Evolutionary conservation across 2,113 vertebrate genomes (phyloP).

Genomic region (Eulacestoma nigropectus): DNA sequence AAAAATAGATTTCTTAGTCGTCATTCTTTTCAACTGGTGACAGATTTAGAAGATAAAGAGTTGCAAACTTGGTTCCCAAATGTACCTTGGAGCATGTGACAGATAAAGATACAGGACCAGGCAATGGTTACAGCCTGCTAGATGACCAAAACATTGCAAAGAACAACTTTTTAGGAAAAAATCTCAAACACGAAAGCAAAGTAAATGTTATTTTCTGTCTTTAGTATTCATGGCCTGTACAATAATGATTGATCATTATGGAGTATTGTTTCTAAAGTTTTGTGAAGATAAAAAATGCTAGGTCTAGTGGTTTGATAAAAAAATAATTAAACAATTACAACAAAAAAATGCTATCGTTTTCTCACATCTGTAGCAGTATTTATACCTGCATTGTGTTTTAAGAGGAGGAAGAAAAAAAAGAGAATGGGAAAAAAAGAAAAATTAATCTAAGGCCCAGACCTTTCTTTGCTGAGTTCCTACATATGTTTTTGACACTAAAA

Average conservation of each 20-base stretch:
- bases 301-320: neutral
- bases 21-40: neutral
- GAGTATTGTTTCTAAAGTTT: constrained; percentile 20
- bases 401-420: accelerated
- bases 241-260: neutral
- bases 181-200: neutral
- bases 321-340: neutral
- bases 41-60: neutral
- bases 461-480: neutral
- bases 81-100: neutral
- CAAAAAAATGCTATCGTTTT: neutral
- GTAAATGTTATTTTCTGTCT: neutral
- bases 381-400: neutral
- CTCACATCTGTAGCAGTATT: constrained; percentile 13
- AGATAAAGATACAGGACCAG: neutral
- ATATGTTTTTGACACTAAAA: neutral
- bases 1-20: neutral
- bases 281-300: neutral
- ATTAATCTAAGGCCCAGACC: neutral
- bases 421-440: neutral
- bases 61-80: neutral
- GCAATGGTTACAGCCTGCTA: neutral
- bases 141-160: neutral
- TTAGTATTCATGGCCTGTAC: neutral
- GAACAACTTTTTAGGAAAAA: neutral